Percentiles rank a stretch among this genome's conserved stretches.
phyloP scores from a whole-genome alignment of 2,888 invertebrate genomes.

The Sarcophaga variegata region DNA sequence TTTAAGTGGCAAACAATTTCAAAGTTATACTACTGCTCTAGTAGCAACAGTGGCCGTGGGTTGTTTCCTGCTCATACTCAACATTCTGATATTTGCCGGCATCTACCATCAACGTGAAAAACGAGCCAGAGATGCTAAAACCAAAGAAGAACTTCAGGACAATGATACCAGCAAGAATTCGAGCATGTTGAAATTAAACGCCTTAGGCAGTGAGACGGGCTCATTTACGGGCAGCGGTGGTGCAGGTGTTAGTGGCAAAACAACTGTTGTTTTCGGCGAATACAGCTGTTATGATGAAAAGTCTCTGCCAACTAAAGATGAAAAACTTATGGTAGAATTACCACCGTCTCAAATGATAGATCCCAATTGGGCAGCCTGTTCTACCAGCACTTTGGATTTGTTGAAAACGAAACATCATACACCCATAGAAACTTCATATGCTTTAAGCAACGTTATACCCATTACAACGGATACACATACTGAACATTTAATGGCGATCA shows the following conservation, averaged over 20 bases:
- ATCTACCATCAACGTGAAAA: constrained; percentile 92
- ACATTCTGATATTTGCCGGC: constrained; percentile 93
- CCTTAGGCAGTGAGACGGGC: constrained; percentile 71
- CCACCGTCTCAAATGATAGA: constrained; percentile 81
- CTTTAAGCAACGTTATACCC: constrained; percentile 45
- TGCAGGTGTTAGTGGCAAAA: constrained; percentile 71
- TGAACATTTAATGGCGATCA: constrained; percentile 64
- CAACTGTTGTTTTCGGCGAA: constrained; percentile 83
- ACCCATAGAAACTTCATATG: constrained; percentile 34
- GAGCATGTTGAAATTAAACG: constrained; percentile 78
- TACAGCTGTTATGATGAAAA: constrained; percentile 87
- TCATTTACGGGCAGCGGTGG: constrained; percentile 62
- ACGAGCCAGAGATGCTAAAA: constrained; percentile 86
- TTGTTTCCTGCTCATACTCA: constrained; percentile 90
- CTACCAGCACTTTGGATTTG: constrained; percentile 78
- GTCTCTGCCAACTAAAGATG: constrained; percentile 82
- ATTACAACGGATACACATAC: constrained; percentile 62
- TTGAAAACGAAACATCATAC: constrained; percentile 76
- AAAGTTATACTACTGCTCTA: constrained; percentile 93
- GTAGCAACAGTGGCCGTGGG: constrained; percentile 94
- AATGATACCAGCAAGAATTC: constrained; percentile 81
- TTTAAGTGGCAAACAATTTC: constrained; percentile 90
- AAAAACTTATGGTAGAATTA: constrained; percentile 86
- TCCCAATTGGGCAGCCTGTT: constrained; percentile 72
- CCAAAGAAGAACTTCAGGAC: constrained; percentile 88